phyloP scores from a whole-genome alignment of 2,113 vertebrate species.

The Cygnus buccinator region DNA sequence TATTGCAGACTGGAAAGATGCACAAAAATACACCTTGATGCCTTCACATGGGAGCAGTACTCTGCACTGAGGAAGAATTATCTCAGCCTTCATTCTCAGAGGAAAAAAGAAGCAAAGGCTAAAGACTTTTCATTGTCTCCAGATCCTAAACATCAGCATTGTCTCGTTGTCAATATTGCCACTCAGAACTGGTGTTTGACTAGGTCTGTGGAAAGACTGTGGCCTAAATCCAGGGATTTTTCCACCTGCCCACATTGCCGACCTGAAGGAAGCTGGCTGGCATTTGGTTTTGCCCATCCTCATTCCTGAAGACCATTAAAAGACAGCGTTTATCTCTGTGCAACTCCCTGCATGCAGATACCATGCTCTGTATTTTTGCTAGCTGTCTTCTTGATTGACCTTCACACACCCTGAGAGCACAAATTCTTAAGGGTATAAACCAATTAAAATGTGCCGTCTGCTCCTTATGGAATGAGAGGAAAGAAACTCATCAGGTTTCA shows the following conservation, averaged over 20 bases:
- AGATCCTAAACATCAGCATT: neutral
- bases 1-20: rapidly evolving
- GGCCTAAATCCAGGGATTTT: too few species aligned
- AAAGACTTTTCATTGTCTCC: neutral
- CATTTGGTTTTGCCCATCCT: neutral
- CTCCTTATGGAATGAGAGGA: neutral
- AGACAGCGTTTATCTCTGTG: neutral
- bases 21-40: neutral
- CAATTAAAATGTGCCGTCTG: neutral
- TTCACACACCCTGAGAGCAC: neutral
- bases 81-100: neutral
- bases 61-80: neutral
- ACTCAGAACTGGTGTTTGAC: neutral
- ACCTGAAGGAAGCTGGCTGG: neutral
- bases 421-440: neutral
- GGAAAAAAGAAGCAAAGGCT: neutral
- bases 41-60: neutral
- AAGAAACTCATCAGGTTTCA: constrained; percentile 33
- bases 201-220: neutral
- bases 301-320: neutral
- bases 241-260: neutral
- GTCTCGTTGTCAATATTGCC: neutral
- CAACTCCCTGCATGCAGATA: neutral
- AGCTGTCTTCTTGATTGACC: neutral
- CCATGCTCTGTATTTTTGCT: neutral